These are phyloP conservation scores for Alviniconcha marisindica DNA, from an alignment of 1,140 invertebrate genomes.

Conservation along the genomic window DNA sequence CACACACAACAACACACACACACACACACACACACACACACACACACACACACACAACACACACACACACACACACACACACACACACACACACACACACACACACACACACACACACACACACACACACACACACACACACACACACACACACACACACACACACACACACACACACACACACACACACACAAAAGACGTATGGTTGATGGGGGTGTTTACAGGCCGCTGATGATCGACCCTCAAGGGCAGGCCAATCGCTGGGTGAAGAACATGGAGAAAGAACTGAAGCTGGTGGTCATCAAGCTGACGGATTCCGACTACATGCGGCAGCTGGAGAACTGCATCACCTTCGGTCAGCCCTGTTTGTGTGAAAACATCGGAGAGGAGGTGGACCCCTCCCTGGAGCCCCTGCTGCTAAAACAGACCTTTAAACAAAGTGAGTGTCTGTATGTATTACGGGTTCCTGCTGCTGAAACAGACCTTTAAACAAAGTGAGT, in stretches of 20 bases:
- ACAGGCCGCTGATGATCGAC: slow-evolving; percentile 94
- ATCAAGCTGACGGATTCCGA: slow-evolving; percentile 74
- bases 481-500: slow-evolving; percentile 77
- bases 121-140: too few relatives aligned
- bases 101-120: too few relatives aligned
- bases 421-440: slow-evolving; percentile 78
- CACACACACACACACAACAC: too few relatives aligned
- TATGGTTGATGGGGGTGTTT: too few relatives aligned
- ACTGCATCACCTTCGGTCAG: slow-evolving; percentile 75
- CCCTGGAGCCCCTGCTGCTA: slow-evolving; percentile 74
- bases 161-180: slow-evolving; percentile 18
- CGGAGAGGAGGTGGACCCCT: slow-evolving; percentile 75
- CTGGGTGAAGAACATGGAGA: slow-evolving; percentile 96
- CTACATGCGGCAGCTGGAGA: slow-evolving; percentile 75
- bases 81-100: too few relatives aligned
- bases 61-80: too few relatives aligned
- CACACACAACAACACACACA: too few relatives aligned
- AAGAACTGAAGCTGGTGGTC: slow-evolving; percentile 70
- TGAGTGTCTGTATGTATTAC: slow-evolving; percentile 70
- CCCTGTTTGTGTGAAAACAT: slow-evolving; percentile 75
- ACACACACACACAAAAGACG: too few relatives aligned
- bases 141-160: too few relatives aligned
- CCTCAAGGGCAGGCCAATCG: slow-evolving; percentile 94
- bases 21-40: too few relatives aligned
- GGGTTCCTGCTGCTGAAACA: neutral